These are phyloP conservation scores for Pimephales promelas DNA, from an alignment of 2,113 vertebrate genomes.

Conservation along the genomic window DNA sequence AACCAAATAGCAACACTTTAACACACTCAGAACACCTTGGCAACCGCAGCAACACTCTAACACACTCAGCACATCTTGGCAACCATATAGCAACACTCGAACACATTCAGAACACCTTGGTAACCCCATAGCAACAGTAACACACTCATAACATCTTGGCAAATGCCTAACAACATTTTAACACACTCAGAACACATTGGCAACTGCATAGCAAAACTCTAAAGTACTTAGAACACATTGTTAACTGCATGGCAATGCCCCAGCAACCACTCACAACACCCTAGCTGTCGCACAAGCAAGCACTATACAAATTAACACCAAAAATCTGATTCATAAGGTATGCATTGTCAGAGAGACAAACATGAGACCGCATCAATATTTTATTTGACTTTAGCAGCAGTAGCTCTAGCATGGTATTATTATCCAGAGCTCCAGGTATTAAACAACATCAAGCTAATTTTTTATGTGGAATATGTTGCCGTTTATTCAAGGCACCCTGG, in stretches of 20 bases:
- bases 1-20: fast-evolving
- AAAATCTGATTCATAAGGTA: not conserved
- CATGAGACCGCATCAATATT: not conserved
- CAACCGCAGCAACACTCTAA: not conserved
- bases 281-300: not conserved
- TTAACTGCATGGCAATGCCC: not conserved
- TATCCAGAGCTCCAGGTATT: not conserved
- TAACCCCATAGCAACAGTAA: not conserved
- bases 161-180: not conserved
- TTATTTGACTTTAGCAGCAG: not conserved
- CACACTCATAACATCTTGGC: not conserved
- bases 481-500: slow-evolving; percentile 8
- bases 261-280: not conserved
- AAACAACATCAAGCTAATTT: not conserved
- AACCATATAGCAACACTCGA: too few relatives aligned
- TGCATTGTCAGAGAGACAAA: not conserved
- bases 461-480: not conserved
- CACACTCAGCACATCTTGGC: not conserved
- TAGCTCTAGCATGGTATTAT: not conserved
- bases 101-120: not conserved
- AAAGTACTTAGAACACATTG: not conserved
- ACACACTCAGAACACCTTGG: not conserved
- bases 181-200: not conserved
- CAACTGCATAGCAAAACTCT: not conserved
- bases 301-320: not conserved